Percentiles rank a stretch among this genome's conserved stretches.
phyloP scores from a whole-genome alignment of 2,888 invertebrate genomes.

The Drosophila melanosoma region DNA sequence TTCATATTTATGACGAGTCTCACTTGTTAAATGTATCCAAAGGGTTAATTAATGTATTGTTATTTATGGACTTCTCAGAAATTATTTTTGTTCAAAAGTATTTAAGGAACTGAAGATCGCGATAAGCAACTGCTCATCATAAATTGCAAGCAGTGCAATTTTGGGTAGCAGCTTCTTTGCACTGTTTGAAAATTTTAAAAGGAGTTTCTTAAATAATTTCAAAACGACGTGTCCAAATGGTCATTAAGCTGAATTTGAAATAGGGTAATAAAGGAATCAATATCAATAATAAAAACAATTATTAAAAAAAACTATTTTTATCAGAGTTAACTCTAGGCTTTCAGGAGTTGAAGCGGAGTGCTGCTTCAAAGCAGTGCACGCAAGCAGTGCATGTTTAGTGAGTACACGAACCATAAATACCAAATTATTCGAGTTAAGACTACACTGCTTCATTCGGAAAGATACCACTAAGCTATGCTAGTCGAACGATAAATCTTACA shows the following conservation, averaged over 20 bases:
- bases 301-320: background rate
- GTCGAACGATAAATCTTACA: background rate
- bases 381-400: constrained; percentile 16
- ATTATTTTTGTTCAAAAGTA: background rate
- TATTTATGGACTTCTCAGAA: background rate
- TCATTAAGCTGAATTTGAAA: background rate
- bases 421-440: background rate
- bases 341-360: background rate
- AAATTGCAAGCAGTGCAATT: background rate
- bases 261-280: background rate
- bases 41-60: background rate
- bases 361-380: constrained; percentile 3
- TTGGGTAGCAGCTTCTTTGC: background rate
- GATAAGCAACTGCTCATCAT: background rate
- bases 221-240: background rate
- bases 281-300: background rate
- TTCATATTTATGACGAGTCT: too few species aligned
- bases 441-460: background rate
- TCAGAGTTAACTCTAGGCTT: background rate
- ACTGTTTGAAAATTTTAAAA: background rate
- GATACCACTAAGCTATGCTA: background rate
- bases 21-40: too few species aligned
- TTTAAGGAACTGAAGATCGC: background rate
- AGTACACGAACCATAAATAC: constrained; percentile 13
- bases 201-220: background rate